Base-by-base conservation (phyloP, 2,113 vertebrate genomes). In the Raja brachyura region DNA sequence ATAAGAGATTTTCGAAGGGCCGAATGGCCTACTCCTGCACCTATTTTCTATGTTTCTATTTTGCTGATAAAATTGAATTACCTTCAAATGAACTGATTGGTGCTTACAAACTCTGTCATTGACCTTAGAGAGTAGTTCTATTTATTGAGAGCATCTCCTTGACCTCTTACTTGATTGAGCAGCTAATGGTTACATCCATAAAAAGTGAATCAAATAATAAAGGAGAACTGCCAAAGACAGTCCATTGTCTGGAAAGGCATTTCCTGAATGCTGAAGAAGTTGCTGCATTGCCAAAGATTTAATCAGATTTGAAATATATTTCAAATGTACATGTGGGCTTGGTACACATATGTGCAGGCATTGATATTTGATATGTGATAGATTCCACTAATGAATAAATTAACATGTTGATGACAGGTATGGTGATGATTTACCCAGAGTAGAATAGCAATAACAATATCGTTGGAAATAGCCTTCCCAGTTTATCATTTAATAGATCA, bases 11-110 rank as follows among this genome's bases (percentile, higher is more conserved):
- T n/a, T n/a, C n/a, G n/a, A n/a, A n/a, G n/a, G n/a, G n/a, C n/a
- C n/a, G n/a, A n/a, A n/a, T n/a, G n/a, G n/a, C n/a, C n/a, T n/a
- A n/a, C n/a, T n/a, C n/a, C n/a, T n/a, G n/a, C n/a, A n/a, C n/a
- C n/a, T n/a, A n/a, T n/a, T n/a, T n/a, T n/a, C n/a, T n/a, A n/a
- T n/a, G n/a, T n/a, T n/a, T n/a, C n/a, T n/a, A n/a, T n/a, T 88
- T 63, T 63, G 59, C 18, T 88, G 59, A 31, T 88, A 63, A 86
- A 68, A 22, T 73, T 92, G 88, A 25, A 22, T 92, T 73, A 92
- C 18, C 11, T 18, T 70, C 9, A 48, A 66, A 92, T 92, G 20
- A 70, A 73, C 48, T 92, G 63, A 70, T 48, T 92, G 22, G 39
- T 92, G 88, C 18, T 20, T 20, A 92, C 20, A 73, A 92, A 70